Conservation (phyloP, 2,113 vertebrate genomes). For the Nibea albiflora region DNA sequence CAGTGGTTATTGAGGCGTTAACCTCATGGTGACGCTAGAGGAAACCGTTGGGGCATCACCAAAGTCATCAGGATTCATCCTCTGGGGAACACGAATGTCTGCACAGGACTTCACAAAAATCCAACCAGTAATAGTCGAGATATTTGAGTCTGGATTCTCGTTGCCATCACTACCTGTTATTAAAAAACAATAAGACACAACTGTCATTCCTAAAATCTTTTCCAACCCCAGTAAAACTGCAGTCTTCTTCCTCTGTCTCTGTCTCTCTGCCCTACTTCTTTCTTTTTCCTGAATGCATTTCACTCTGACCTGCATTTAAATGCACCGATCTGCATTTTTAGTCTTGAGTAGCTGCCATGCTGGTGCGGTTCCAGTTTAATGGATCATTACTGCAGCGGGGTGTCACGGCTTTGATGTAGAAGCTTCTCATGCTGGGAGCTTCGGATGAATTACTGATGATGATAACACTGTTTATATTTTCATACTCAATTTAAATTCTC, state of each 20-base stretch:
- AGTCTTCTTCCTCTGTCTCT: background rate
- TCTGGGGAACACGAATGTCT: background rate
- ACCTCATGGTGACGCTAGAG: too few species aligned
- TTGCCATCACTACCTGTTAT: too few species aligned
- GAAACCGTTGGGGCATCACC: too few species aligned
- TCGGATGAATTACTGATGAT: constrained; percentile 53
- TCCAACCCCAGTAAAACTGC: background rate
- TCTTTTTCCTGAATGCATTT: constrained; percentile 47
- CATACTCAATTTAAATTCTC: constrained; percentile 17
- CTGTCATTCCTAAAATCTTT: background rate
- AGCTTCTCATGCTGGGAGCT: constrained; percentile 24
- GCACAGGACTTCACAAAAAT: background rate
- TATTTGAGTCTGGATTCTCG: background rate
- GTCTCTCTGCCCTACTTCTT: constrained; percentile 62
- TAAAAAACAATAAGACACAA: background rate
- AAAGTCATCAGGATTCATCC: too few species aligned
- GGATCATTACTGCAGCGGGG: constrained; percentile 51
- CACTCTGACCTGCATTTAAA: constrained; percentile 73
- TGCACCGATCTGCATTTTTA: constrained; percentile 66
- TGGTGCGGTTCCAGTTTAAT: constrained; percentile 38
- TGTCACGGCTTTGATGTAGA: constrained; percentile 56
- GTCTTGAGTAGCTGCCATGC: background rate
- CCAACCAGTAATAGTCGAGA: background rate
- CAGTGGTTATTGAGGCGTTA: too few species aligned
- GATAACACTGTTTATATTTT: constrained; percentile 48